Percentiles rank a stretch among this genome's conserved stretches.
Conservation (phyloP, 2,113 vertebrate genomes). For the Microcebus jonahi region DNA sequence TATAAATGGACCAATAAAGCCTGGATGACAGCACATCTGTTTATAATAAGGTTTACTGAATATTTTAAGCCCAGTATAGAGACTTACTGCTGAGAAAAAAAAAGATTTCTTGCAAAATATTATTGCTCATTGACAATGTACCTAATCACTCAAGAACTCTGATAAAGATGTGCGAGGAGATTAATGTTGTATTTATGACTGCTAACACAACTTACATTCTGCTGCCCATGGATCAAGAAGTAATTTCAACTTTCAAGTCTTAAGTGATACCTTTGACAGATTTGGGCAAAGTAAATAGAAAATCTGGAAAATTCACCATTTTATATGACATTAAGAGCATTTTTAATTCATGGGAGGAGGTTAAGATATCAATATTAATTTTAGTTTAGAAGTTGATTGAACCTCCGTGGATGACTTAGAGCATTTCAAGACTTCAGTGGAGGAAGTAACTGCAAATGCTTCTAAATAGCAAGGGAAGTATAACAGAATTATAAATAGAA, state of each 20-base stretch:
- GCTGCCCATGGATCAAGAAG: background rate
- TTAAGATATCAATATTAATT: background rate
- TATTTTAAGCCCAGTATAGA: background rate
- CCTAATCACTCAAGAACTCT: background rate
- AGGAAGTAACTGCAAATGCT: background rate
- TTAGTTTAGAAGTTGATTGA: background rate
- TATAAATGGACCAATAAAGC: background rate
- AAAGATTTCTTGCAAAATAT: background rate
- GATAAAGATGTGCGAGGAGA: background rate
- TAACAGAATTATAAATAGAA: background rate
- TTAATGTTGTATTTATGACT: background rate
- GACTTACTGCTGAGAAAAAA: background rate
- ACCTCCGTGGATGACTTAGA: background rate
- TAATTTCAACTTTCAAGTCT: background rate
- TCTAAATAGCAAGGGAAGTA: background rate
- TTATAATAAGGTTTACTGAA: background rate
- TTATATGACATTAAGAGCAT: background rate
- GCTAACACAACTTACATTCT: background rate
- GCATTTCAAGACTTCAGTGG: background rate
- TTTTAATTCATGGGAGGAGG: background rate
- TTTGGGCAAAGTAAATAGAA: background rate
- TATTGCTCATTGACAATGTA: background rate
- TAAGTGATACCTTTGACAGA: background rate
- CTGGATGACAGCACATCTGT: background rate
- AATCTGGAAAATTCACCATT: background rate